These are phyloP conservation scores for Aegithalos caudatus DNA, from an alignment of 2,113 vertebrate genomes.

Conservation along the genomic window DNA sequence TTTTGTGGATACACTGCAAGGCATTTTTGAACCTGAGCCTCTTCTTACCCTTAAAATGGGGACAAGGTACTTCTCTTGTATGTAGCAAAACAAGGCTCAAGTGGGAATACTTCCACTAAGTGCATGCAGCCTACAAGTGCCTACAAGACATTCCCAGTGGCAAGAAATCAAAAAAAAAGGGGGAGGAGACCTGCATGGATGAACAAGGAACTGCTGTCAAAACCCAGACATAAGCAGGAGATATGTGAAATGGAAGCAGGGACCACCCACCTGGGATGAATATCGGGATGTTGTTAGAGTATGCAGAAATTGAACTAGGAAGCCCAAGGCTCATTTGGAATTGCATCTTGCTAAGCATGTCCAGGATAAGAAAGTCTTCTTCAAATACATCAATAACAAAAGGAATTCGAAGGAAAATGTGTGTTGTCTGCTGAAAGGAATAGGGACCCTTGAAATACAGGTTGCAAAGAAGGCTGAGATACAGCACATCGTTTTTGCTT, in stretches of 20 bases:
- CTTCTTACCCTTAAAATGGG: background rate
- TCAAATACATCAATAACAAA: background rate
- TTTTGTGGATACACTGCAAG: background rate
- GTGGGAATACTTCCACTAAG: background rate
- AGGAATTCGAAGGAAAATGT: background rate
- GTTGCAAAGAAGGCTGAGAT: background rate
- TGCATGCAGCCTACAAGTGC: background rate
- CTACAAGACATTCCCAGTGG: background rate
- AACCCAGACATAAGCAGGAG: background rate
- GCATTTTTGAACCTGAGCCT: background rate
- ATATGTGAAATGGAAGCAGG: accelerated
- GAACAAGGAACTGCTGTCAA: background rate
- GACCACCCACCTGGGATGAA: background rate
- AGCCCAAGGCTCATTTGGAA: background rate
- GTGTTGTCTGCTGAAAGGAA: background rate
- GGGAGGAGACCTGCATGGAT: background rate
- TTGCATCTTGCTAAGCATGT: background rate
- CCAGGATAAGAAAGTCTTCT: background rate
- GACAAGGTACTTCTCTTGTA: background rate
- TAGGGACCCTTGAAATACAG: background rate
- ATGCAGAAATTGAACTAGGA: background rate
- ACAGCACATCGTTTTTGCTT: background rate
- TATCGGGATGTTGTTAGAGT: background rate
- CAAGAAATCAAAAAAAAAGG: background rate
- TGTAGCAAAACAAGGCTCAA: background rate